These are phyloP conservation scores for Pachypanchax playfairii DNA, from an alignment of 2,113 vertebrate genomes.

Conservation along the genomic window DNA sequence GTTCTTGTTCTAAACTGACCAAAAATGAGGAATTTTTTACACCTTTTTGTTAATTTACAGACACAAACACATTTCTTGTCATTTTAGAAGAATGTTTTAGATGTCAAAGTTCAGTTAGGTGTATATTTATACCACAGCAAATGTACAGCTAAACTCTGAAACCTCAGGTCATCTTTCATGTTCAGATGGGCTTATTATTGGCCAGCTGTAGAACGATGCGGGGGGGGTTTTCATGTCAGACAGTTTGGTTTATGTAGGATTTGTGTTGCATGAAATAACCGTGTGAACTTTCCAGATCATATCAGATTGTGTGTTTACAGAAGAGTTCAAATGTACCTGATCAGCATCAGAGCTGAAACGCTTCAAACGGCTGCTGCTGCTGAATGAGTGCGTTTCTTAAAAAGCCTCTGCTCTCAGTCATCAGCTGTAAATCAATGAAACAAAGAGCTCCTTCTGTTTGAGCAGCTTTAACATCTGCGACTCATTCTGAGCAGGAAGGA, in stretches of 20 bases:
- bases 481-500: constrained; percentile 63
- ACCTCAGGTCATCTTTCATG: too few relatives aligned
- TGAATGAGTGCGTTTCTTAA: constrained; percentile 22
- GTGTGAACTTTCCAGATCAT: not conserved
- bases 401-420: constrained; percentile 6
- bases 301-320: not conserved
- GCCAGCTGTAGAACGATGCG: too few relatives aligned
- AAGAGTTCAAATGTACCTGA: constrained; percentile 1
- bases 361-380: constrained; percentile 13
- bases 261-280: not conserved
- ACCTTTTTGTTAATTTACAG: too few relatives aligned
- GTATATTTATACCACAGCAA: too few relatives aligned
- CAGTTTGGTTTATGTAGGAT: not conserved
- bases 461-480: constrained; percentile 63
- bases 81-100: too few relatives aligned
- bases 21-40: too few relatives aligned
- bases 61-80: too few relatives aligned
- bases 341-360: constrained; percentile 12
- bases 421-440: constrained; percentile 24
- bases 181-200: too few relatives aligned
- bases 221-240: too few relatives aligned
- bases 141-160: too few relatives aligned
- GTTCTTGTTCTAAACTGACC: too few relatives aligned
- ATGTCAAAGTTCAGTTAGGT: too few relatives aligned
- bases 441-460: constrained; percentile 62